Evolutionary conservation across 2,797 vertebrate genomes (phyloP).

Genomic region (Paguma larvata): DNA sequence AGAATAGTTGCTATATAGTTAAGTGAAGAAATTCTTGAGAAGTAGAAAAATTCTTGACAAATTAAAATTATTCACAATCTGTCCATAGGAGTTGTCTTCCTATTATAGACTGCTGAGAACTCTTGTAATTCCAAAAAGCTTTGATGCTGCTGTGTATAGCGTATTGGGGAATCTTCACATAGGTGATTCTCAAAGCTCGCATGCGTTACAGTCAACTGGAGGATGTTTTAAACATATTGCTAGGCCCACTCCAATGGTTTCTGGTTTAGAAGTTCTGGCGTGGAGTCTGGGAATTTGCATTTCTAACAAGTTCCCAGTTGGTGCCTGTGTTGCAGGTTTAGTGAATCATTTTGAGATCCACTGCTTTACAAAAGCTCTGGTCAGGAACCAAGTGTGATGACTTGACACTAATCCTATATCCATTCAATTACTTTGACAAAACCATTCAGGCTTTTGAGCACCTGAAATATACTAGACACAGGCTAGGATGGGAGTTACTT

Average conservation of each 20-base stretch:
- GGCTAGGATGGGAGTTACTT: neutral
- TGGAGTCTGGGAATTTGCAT: neutral
- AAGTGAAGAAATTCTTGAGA: conserved; percentile 8
- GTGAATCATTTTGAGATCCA: neutral
- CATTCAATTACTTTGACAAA: conserved; percentile 47
- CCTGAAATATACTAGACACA: neutral
- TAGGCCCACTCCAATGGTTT: neutral
- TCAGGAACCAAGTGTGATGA: neutral
- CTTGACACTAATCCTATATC: neutral
- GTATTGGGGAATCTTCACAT: neutral
- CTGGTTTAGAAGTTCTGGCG: neutral
- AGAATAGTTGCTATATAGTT: conserved; percentile 20
- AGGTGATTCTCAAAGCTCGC: neutral
- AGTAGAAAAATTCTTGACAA: conserved; percentile 32
- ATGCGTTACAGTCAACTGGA: neutral
- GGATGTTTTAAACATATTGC: neutral
- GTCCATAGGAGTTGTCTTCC: conserved; percentile 10
- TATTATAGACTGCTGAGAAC: conserved; percentile 8
- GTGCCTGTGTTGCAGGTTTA: neutral
- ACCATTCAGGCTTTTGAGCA: neutral
- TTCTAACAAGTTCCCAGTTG: neutral
- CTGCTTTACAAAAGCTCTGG: neutral
- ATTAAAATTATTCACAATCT: conserved; percentile 68
- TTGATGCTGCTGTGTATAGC: neutral
- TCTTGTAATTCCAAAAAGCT: conserved; percentile 31